Conservation (phyloP, 2,113 vertebrate genomes). For the Vidua chalybeata region DNA sequence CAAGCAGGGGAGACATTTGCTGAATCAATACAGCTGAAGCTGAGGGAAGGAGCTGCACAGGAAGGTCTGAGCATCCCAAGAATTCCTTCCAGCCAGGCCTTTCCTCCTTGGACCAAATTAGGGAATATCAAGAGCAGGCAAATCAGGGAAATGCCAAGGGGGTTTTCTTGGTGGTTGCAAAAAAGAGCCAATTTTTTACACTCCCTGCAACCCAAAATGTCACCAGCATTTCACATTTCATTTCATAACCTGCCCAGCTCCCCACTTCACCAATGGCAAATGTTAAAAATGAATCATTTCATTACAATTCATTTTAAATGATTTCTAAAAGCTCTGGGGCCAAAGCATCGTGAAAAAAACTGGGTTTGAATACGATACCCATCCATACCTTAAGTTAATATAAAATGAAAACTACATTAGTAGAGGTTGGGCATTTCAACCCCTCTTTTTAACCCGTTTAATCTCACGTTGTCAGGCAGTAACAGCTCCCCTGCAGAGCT, state of each 20-base stretch:
- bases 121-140: not conserved
- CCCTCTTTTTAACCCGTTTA: not conserved
- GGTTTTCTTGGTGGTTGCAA: not conserved
- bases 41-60: not conserved
- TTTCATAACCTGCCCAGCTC: not conserved
- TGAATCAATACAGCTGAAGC: not conserved
- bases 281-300: not conserved
- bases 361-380: not conserved
- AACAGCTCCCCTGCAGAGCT: not conserved
- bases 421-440: not conserved
- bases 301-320: not conserved
- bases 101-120: not conserved
- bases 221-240: not conserved
- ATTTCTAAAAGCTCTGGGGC: not conserved
- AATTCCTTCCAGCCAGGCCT: not conserved
- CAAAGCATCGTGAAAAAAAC: not conserved
- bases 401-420: not conserved
- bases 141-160: not conserved
- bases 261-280: not conserved
- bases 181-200: not conserved
- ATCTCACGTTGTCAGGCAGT: accelerated
- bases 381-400: too few species aligned
- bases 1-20: not conserved
- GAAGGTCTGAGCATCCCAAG: not conserved
- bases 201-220: not conserved